These are phyloP conservation scores for Campopleginae sp. DNA, from an alignment of 2,888 invertebrate species.

Conservation along the genomic window DNA sequence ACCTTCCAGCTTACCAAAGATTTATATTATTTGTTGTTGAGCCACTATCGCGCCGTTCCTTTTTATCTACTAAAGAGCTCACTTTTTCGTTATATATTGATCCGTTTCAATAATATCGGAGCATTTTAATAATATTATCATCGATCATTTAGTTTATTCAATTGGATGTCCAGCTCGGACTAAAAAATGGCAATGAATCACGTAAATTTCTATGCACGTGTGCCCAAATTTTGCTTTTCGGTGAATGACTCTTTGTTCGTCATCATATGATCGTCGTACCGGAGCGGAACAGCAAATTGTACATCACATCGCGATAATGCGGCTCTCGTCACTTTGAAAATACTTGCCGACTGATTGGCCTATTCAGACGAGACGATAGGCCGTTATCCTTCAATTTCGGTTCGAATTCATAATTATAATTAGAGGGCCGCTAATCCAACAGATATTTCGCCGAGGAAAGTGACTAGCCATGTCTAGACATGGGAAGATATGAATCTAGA, in stretches of 20 bases:
- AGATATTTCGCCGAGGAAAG: background rate
- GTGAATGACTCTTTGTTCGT: background rate
- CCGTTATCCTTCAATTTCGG: constrained; percentile 10
- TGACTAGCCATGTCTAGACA: constrained; percentile 27
- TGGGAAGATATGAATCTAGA: background rate
- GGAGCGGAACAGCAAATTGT: constrained; percentile 2
- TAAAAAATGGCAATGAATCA: background rate
- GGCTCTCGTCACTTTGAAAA: constrained; percentile 42
- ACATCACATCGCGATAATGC: constrained; percentile 34
- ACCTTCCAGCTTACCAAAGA: background rate
- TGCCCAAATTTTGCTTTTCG: background rate
- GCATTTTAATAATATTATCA: background rate
- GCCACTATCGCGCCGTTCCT: background rate
- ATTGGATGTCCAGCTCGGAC: background rate
- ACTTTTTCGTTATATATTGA: background rate
- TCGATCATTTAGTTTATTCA: background rate
- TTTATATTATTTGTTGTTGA: constrained; percentile 29
- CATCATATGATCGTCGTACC: background rate
- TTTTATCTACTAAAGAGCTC: background rate
- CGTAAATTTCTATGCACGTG: background rate
- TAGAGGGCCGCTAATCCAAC: background rate
- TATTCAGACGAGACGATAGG: constrained; percentile 41
- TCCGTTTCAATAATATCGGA: background rate
- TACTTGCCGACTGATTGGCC: constrained; percentile 47
- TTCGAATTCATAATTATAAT: constrained; percentile 37